Percentiles rank a stretch among this genome's conserved stretches.
Conservation (phyloP, 2,113 vertebrate genomes). For the Tor tambroides region DNA sequence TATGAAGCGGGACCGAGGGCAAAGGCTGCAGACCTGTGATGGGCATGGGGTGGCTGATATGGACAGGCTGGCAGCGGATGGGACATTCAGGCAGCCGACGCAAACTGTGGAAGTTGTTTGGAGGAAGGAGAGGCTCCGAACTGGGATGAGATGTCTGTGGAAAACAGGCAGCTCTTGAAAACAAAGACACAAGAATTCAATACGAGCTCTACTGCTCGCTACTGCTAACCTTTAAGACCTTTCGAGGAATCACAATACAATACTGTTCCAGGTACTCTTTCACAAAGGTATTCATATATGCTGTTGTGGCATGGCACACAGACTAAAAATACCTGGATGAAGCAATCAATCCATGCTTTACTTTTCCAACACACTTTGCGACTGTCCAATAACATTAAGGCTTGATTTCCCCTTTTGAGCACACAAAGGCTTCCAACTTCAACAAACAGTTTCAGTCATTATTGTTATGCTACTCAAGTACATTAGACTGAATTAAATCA, state of each 20-base stretch:
- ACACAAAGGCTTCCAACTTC: background rate
- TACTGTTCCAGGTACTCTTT: background rate
- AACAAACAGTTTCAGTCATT: conserved; percentile 46
- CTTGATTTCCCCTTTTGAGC: too few species aligned
- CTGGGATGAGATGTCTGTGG: conserved; percentile 69
- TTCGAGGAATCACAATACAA: conserved; percentile 4
- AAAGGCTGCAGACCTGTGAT: conserved; percentile 60
- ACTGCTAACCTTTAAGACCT: conserved; percentile 8
- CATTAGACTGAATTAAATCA: conserved; percentile 53
- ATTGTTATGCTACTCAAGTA: conserved; percentile 48
- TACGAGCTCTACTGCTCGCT: background rate
- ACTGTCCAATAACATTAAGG: background rate
- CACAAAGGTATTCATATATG: conserved; percentile 4
- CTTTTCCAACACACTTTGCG: background rate
- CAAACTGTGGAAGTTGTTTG: conserved; percentile 73
- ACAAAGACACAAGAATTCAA: background rate
- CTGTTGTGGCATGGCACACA: background rate
- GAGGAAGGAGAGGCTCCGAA: conserved; percentile 61
- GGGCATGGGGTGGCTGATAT: conserved; percentile 74
- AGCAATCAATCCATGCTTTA: background rate
- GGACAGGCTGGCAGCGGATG: conserved; percentile 72
- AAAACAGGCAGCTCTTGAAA: conserved; percentile 43
- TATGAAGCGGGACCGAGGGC: conserved; percentile 13
- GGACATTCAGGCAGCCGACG: conserved; percentile 74
- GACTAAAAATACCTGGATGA: background rate